A percentile compares a stretch with the other conserved stretches of the same genome.
Conservation (phyloP, 2,797 vertebrate genomes). For the Manis pentadactyla region DNA sequence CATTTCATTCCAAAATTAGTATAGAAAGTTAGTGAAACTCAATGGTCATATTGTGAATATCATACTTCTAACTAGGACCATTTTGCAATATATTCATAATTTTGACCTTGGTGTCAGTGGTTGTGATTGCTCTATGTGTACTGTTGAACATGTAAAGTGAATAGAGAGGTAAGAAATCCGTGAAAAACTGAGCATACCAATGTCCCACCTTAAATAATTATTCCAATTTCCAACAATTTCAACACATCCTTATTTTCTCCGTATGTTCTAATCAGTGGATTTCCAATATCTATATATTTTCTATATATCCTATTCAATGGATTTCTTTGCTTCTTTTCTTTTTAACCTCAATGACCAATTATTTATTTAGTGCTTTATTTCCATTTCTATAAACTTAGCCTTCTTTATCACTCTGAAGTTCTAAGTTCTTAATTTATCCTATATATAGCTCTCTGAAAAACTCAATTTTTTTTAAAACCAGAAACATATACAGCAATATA, state of each 20-base stretch:
- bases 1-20: background rate
- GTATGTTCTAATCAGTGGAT: background rate
- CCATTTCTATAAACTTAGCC: background rate
- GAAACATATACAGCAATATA: background rate
- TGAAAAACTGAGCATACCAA: background rate
- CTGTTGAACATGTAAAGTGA: background rate
- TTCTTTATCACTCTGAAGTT: background rate
- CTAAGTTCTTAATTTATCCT: background rate
- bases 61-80: background rate
- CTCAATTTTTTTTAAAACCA: background rate
- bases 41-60: background rate
- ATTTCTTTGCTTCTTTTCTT: background rate
- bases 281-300: too few species aligned
- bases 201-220: background rate
- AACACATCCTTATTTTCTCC: background rate
- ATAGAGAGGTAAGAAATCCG: background rate
- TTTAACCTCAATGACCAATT: background rate
- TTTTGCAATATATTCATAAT: background rate
- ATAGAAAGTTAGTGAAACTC: background rate
- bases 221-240: background rate
- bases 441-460: background rate
- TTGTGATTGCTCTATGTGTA: background rate
- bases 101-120: background rate
- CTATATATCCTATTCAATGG: background rate
- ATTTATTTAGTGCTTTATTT: background rate